Percentiles rank a stretch among this genome's conserved stretches.
Conservation (phyloP, 2,888 invertebrate species). For the Noctua janthina region DNA sequence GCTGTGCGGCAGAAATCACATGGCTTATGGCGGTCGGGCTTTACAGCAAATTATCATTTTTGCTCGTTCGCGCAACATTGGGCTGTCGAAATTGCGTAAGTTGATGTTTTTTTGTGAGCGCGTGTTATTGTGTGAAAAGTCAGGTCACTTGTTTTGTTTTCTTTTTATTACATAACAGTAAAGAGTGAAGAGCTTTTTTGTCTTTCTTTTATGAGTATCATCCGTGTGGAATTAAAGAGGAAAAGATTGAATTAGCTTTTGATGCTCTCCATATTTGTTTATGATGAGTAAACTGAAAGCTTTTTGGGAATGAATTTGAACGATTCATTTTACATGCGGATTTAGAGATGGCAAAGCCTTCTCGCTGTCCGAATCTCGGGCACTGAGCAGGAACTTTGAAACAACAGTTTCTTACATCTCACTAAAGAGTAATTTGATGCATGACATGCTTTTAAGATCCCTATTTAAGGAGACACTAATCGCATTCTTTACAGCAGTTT, state of each 20-base stretch:
- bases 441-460: conserved; percentile 22
- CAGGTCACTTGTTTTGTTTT: conserved; percentile 58
- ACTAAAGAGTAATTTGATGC: conserved; percentile 35
- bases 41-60: conserved; percentile 69
- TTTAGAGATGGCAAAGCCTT: neutral
- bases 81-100: conserved; percentile 59
- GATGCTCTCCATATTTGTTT: conserved; percentile 18
- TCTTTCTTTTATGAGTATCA: conserved; percentile 16
- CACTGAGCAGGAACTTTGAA: neutral
- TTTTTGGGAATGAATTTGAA: neutral
- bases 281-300: conserved; percentile 3
- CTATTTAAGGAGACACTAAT: conserved; percentile 26
- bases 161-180: conserved; percentile 60
- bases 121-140: conserved; percentile 66
- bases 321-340: neutral
- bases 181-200: conserved; percentile 4
- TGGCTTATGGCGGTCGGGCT: conserved; percentile 66
- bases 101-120: conserved; percentile 56
- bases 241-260: conserved; percentile 23
- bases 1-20: conserved; percentile 71
- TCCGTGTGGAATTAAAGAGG: conserved; percentile 9
- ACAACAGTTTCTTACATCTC: conserved; percentile 11
- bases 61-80: conserved; percentile 67
- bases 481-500: conserved; percentile 41
- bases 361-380: neutral